These are phyloP conservation scores for Pseudorhombus dupliciocellatus DNA, from an alignment of 2,113 vertebrate genomes.

Conservation along the genomic window DNA sequence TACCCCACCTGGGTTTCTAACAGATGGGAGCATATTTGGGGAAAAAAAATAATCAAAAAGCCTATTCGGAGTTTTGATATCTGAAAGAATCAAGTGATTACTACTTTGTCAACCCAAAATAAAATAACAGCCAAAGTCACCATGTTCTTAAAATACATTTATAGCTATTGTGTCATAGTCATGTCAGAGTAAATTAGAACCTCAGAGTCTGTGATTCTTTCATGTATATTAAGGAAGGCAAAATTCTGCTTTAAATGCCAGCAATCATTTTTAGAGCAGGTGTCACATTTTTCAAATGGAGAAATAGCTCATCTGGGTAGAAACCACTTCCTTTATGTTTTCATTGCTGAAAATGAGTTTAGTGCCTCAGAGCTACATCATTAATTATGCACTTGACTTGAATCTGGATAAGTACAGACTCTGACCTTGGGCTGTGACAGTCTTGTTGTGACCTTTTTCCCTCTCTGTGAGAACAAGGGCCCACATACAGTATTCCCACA, in stretches of 20 bases:
- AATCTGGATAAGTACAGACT: conserved; percentile 48
- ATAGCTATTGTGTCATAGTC: not conserved
- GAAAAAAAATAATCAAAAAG: conserved; percentile 50
- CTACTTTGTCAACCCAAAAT: no score
- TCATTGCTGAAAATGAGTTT: conserved; percentile 53
- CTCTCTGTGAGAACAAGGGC: conserved; percentile 61
- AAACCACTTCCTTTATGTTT: conserved; percentile 53
- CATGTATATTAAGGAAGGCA: not conserved
- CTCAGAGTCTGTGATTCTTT: not conserved
- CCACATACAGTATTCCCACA: conserved; percentile 44
- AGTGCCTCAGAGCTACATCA: conserved; percentile 57
- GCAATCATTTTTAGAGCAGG: conserved; percentile 37
- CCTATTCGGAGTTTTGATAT: conserved; percentile 26
- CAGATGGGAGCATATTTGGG: conserved; percentile 55
- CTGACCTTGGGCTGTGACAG: conserved; percentile 61
- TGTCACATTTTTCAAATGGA: conserved; percentile 37
- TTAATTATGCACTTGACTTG: conserved; percentile 67
- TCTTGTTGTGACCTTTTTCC: conserved; percentile 63
- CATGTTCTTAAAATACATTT: not conserved
- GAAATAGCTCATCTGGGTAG: conserved; percentile 43
- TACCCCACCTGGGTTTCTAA: conserved; percentile 67
- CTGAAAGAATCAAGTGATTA: conserved; percentile 1
- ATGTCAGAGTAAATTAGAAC: not conserved
- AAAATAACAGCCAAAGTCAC: conserved; percentile 1
- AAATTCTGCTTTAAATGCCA: not conserved